Evolutionary conservation across 2,113 vertebrate genomes (phyloP).

Genomic region (Otolemur garnettii): DNA sequence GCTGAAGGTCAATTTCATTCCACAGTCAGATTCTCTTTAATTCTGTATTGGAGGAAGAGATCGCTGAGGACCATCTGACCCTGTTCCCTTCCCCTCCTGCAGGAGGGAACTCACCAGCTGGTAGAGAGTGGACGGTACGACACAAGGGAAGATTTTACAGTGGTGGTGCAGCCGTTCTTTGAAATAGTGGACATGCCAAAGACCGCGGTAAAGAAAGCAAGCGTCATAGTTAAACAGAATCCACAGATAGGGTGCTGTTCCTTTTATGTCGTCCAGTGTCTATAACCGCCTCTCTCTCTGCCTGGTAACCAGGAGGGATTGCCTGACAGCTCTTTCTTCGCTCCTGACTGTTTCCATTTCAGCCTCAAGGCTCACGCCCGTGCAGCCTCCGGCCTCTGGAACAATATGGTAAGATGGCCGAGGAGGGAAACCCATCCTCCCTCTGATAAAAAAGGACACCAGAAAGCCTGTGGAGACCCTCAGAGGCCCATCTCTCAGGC

Average conservation of each 20-base stretch:
- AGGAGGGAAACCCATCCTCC: no score
- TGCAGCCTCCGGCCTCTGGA: constrained; percentile 87
- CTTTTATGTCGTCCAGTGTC: rapidly evolving
- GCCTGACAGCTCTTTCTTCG: constrained; percentile 87
- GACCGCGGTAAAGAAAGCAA: constrained; percentile 85
- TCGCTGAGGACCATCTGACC: background rate
- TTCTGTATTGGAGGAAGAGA: background rate
- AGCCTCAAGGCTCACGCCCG: constrained; percentile 85
- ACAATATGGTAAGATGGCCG: constrained; percentile 88
- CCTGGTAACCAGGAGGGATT: constrained; percentile 82
- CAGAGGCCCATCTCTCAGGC: background rate
- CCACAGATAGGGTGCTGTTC: background rate
- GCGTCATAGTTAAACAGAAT: rapidly evolving
- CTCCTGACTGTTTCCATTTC: constrained; percentile 92
- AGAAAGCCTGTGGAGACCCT: background rate
- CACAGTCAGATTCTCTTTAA: background rate
- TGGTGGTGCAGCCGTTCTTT: constrained; percentile 89
- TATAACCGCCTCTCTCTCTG: background rate
- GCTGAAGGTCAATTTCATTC: background rate
- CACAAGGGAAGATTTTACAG: constrained; percentile 88
- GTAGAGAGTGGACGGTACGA: constrained; percentile 87
- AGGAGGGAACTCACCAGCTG: constrained; percentile 84
- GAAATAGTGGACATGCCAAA: constrained; percentile 79
- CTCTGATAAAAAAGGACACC: background rate
- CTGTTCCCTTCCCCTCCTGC: background rate